Conservation (phyloP, 2,888 invertebrate genomes). For the Nephrotoma guestfalica region DNA sequence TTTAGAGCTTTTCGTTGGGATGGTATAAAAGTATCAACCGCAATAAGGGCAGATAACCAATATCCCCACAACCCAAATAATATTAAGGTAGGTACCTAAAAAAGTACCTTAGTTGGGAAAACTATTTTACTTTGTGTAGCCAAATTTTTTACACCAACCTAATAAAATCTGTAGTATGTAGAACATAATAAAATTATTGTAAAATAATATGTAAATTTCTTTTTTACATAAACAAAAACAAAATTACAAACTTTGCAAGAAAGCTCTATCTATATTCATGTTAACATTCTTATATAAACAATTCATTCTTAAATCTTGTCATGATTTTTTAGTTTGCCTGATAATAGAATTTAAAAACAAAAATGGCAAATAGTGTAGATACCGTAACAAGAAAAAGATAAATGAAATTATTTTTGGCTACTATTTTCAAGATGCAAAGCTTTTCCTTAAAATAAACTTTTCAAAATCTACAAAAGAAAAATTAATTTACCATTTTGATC, state of each 20-base stretch:
- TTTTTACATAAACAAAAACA: background rate
- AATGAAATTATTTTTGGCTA: background rate
- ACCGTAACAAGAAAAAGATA: background rate
- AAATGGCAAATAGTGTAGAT: background rate
- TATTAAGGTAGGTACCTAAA: background rate
- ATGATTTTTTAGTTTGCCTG: background rate
- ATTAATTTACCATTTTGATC: background rate
- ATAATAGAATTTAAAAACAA: background rate
- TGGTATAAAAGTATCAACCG: background rate
- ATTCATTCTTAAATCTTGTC: background rate
- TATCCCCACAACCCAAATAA: too few species aligned
- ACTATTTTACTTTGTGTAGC: background rate
- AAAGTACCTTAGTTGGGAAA: background rate
- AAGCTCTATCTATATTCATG: background rate
- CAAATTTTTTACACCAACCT: background rate
- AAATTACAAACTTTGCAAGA: background rate
- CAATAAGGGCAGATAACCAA: too few species aligned
- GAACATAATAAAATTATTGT: background rate
- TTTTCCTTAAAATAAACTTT: background rate
- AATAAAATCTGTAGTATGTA: background rate
- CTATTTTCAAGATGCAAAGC: background rate
- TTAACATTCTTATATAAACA: background rate
- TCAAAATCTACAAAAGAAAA: background rate
- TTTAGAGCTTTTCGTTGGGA: background rate
- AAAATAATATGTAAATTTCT: background rate